These are phyloP conservation scores for Drosophila neotestacea DNA, from an alignment of 2,888 invertebrate genomes.

Conservation along the genomic window DNA sequence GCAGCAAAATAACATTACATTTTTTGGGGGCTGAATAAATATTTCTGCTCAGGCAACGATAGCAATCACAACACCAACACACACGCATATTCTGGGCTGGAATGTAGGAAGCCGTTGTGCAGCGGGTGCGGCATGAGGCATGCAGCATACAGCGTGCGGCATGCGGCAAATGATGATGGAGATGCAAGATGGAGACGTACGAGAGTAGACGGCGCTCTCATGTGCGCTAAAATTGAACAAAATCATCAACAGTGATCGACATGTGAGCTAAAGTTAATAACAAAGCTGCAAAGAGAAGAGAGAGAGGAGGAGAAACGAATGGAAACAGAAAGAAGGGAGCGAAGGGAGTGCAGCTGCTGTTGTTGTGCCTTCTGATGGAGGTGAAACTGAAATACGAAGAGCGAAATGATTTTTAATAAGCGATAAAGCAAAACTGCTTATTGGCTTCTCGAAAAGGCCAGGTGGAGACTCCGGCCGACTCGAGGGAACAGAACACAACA, in stretches of 20 bases:
- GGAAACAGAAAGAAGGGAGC: slow-evolving; percentile 8
- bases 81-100: slow-evolving; percentile 35
- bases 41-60: slow-evolving; percentile 70
- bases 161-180: slow-evolving; percentile 35
- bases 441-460: slow-evolving; percentile 70
- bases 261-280: slow-evolving; percentile 83
- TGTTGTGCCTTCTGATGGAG: slow-evolving; percentile 50
- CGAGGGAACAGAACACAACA: slow-evolving; percentile 7
- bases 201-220: slow-evolving; percentile 73
- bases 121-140: slow-evolving; percentile 27
- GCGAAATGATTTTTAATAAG: slow-evolving; percentile 84
- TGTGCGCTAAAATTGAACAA: slow-evolving; percentile 81
- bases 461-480: slow-evolving; percentile 42
- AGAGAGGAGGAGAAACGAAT: not conserved
- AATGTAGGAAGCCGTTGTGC: slow-evolving; percentile 64
- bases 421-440: slow-evolving; percentile 84
- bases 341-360: slow-evolving; percentile 21
- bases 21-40: slow-evolving; percentile 81
- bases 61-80: slow-evolving; percentile 69
- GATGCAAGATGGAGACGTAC: slow-evolving; percentile 58
- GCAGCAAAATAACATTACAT: slow-evolving; percentile 71
- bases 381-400: slow-evolving; percentile 81
- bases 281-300: slow-evolving; percentile 52
- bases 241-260: slow-evolving; percentile 82
- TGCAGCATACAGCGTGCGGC: slow-evolving; percentile 12